These are phyloP conservation scores for Pseudeuparius sepicola DNA, from an alignment of 2,888 invertebrate species.

Conservation along the genomic window DNA sequence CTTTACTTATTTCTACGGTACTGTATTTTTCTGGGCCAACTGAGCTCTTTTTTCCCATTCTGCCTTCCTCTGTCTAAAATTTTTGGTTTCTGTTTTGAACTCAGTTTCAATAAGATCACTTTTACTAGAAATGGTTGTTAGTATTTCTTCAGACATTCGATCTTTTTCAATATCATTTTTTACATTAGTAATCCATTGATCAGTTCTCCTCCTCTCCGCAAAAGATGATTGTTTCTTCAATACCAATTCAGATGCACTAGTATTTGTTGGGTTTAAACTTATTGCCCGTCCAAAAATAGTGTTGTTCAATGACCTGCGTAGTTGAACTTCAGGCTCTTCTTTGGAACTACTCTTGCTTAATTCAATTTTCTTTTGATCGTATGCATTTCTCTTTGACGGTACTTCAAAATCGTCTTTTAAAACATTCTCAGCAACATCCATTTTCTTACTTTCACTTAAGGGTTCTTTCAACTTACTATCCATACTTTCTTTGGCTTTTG, in stretches of 20 bases:
- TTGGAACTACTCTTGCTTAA: constrained; percentile 17
- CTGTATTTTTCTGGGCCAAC: constrained; percentile 49
- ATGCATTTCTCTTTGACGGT: too few relatives aligned
- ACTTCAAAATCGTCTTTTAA: background rate
- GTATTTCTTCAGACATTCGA: constrained; percentile 25
- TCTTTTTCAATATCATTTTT: constrained; percentile 29
- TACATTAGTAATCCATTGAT: constrained; percentile 31
- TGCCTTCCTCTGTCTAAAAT: constrained; percentile 63
- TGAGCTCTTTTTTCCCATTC: constrained; percentile 72
- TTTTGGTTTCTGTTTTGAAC: constrained; percentile 38
- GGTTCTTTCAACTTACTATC: constrained; percentile 22
- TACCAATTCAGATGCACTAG: constrained; percentile 27
- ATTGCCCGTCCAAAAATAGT: constrained; percentile 31
- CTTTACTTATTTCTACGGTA: background rate
- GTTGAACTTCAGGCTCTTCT: constrained; percentile 29
- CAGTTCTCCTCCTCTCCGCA: constrained; percentile 32
- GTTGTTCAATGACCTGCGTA: constrained; percentile 31
- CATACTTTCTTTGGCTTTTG: constrained; percentile 19
- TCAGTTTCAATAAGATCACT: constrained; percentile 29
- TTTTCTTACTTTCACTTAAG: constrained; percentile 20
- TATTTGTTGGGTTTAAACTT: constrained; percentile 30
- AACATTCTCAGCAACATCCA: constrained; percentile 14
- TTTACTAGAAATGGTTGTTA: too few relatives aligned
- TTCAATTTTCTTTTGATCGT: constrained; percentile 16
- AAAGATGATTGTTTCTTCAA: constrained; percentile 33